Conservation (phyloP, 2,888 invertebrate genomes). For the Leistus spinibarbis region DNA sequence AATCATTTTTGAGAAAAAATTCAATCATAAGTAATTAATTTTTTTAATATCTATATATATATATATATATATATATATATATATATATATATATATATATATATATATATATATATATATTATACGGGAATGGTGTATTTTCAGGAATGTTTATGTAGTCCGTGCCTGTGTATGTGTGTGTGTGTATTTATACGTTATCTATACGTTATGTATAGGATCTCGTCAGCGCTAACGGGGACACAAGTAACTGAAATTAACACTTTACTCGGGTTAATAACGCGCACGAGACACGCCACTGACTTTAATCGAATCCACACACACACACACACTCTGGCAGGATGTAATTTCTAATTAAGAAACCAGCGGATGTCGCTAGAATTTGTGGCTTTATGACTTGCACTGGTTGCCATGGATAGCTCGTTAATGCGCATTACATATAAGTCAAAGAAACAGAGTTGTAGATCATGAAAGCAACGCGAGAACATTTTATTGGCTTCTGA, state of each 20-base stretch:
- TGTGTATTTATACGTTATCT: conserved; percentile 3
- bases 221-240: conserved; percentile 27
- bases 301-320: conserved; percentile 48
- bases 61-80: too few species aligned
- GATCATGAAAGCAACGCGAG: too few species aligned
- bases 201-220: conserved; percentile 21
- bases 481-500: neutral
- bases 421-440: neutral
- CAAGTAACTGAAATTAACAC: conserved; percentile 44
- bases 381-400: too few species aligned
- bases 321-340: conserved; percentile 31
- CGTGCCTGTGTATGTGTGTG: conserved; percentile 1
- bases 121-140: too few species aligned
- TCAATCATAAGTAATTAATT: too few species aligned
- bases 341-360: conserved; percentile 50
- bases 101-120: too few species aligned
- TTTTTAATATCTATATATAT: too few species aligned
- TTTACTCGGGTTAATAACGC: conserved; percentile 45
- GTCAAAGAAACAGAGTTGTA: too few species aligned
- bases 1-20: too few species aligned
- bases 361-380: conserved; percentile 33
- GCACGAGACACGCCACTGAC: conserved; percentile 44
- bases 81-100: too few species aligned
- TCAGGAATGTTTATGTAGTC: neutral
- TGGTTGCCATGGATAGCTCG: neutral